Evolutionary conservation across 53 echinoderm and acorn worm genomes (phyloP).

Genomic region (Henricia sp.): DNA sequence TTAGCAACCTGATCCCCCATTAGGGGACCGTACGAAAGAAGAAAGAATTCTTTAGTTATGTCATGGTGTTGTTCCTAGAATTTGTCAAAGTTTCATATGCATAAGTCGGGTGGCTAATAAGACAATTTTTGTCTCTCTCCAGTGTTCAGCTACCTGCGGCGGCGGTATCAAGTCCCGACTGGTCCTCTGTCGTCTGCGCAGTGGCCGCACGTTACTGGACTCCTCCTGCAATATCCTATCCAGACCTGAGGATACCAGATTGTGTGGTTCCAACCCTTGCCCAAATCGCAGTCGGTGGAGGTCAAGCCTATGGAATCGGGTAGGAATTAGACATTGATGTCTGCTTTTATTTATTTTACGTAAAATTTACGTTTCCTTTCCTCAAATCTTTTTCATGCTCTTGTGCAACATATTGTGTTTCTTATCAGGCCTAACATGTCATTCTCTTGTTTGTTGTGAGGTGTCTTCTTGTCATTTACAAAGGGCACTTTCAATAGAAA

Average conservation of each 20-base stretch:
- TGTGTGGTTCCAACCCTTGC: slow-evolving; percentile 71
- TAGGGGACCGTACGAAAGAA: too few species aligned
- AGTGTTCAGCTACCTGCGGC: slow-evolving; percentile 87
- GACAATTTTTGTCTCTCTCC: too few species aligned
- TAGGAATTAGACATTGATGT: slow-evolving; percentile 71
- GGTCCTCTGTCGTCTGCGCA: slow-evolving; percentile 73
- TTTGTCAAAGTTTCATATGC: too few species aligned
- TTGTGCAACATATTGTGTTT: slow-evolving; percentile 25
- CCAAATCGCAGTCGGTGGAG: slow-evolving; percentile 54
- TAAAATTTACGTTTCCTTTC: neutral
- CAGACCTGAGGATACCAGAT: slow-evolving; percentile 66
- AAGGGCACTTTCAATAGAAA: too few species aligned
- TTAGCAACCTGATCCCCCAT: too few species aligned
- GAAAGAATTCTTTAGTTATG: too few species aligned
- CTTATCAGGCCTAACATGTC: too few species aligned
- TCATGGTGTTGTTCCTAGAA: too few species aligned
- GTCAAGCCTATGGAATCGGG: slow-evolving; percentile 72
- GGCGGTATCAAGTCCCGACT: slow-evolving; percentile 74
- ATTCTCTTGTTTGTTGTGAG: too few species aligned
- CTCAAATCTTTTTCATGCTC: neutral
- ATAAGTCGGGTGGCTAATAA: too few species aligned
- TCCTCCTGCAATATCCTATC: slow-evolving; percentile 63
- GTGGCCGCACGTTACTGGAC: slow-evolving; percentile 70
- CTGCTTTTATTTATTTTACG: neutral
- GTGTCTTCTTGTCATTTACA: too few species aligned